Evolutionary conservation across 1,140 invertebrate genomes (phyloP), one percentile per base, ranked within the genome.

Genomic region (Bombus balteatus): DNA sequence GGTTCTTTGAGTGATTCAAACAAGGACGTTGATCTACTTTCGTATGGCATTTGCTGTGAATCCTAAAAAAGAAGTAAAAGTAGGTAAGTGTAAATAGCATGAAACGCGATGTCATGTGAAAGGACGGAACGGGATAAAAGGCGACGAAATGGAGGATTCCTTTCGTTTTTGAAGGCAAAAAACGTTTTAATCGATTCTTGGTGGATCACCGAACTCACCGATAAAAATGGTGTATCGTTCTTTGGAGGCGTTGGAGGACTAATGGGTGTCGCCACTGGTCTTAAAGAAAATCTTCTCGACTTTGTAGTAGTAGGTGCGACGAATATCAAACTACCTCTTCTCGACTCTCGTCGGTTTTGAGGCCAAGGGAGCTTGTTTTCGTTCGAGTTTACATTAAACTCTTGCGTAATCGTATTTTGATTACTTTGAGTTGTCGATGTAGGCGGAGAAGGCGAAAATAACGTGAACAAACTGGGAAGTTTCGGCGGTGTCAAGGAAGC

Each of bases 401-500:
- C 6, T 8, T 66, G 88, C 25, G 92, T 92, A 4, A 93, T 79
- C 0, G 93, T 93, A 47, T 85, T 93, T 66, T 94, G 93, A 62
- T 93, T 92, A 73, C 91, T 94, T 28, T 94, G 93, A 83, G 78
- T 88, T 0, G 73, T 82, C 1, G 90, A 79, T 28, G 2, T 75
- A 77, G 66, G 25, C 12, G 75, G 87, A 25, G 92, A 92, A 3
- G 94, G 91, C 2, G 94, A 93, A 80, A 95, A 95, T 0, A 95
- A 88, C 0, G 95, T 92, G 22, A 95, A 83, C 0, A 95, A 90
- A 59, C 96, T 95, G 5, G 95, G 94, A n/a, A 94, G 76, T 77
- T 95, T 95, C 0, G 95, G 95, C 8, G 94, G 94, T 1, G 94
- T 95, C 32, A 96, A 89, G 18, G 94, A 94, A 8, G 96, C 95